Evolutionary conservation across 2,888 invertebrate genomes (phyloP).

Genomic region (Molorchus minor): DNA sequence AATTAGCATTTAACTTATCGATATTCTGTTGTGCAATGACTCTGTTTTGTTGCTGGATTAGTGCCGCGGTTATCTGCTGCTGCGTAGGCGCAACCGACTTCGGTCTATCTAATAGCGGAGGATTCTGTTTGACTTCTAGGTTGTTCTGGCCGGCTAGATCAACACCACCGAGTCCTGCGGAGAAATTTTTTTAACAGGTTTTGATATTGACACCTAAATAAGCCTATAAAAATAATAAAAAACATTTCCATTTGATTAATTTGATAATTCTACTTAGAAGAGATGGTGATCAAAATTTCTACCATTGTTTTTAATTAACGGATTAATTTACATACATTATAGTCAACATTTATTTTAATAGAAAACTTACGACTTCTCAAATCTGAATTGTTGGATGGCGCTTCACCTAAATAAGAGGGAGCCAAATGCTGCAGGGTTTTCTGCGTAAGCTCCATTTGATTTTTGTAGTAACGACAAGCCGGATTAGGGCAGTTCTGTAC

Average conservation of each 20-base stretch:
- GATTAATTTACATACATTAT: too few relatives aligned
- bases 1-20: slow-evolving; percentile 68
- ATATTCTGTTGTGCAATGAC: slow-evolving; percentile 69
- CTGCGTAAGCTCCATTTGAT: slow-evolving; percentile 78
- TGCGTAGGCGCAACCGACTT: slow-evolving; percentile 66
- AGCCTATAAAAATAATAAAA: too few relatives aligned
- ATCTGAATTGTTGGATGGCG: slow-evolving; percentile 55
- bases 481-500: slow-evolving; percentile 90
- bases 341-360: too few relatives aligned
- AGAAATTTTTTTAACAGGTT: background rate
- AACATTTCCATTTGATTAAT: too few relatives aligned
- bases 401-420: slow-evolving; percentile 59
- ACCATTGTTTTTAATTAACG: too few relatives aligned
- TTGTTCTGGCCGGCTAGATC: slow-evolving; percentile 59
- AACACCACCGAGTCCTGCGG: slow-evolving; percentile 54
- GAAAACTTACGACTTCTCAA: slow-evolving; percentile 56
- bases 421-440: slow-evolving; percentile 77
- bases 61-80: slow-evolving; percentile 70
- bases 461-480: slow-evolving; percentile 87
- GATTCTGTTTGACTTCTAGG: slow-evolving; percentile 53
- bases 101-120: slow-evolving; percentile 56
- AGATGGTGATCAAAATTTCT: too few relatives aligned
- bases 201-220: too few relatives aligned
- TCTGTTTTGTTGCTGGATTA: slow-evolving; percentile 74
- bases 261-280: too few relatives aligned